These are phyloP conservation scores for Stigmatopora nigra DNA, from an alignment of 2,113 vertebrate genomes.

Conservation along the genomic window DNA sequence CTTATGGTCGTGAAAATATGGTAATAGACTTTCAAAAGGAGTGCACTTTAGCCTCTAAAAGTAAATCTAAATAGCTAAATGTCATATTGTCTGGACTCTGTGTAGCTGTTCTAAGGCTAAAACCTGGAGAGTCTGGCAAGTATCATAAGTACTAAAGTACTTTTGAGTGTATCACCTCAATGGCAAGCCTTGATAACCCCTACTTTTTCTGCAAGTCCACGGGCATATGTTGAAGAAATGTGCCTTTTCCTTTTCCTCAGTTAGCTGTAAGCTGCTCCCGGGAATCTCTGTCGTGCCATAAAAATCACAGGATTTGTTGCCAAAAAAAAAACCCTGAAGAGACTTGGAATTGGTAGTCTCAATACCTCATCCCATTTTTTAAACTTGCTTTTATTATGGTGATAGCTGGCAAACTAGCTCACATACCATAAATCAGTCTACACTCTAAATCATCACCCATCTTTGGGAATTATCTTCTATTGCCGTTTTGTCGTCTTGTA, in stretches of 20 bases:
- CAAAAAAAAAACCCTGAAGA: slow-evolving; percentile 57
- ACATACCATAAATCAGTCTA: slow-evolving; percentile 3
- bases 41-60: not conserved
- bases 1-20: too few relatives aligned
- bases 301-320: slow-evolving; percentile 48
- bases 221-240: slow-evolving; percentile 46
- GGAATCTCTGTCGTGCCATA: slow-evolving; percentile 56
- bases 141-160: not conserved
- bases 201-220: not conserved
- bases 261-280: slow-evolving; percentile 40
- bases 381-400: too few relatives aligned
- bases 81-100: too few relatives aligned
- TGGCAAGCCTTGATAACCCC: not conserved
- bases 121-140: not conserved
- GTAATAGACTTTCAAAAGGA: not conserved
- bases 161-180: not conserved
- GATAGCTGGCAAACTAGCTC: not conserved
- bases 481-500: slow-evolving; percentile 29
- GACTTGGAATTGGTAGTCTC: slow-evolving; percentile 18
- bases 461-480: slow-evolving; percentile 35
- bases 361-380: slow-evolving; percentile 46
- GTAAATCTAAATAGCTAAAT: not conserved
- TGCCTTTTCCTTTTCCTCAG: slow-evolving; percentile 69
- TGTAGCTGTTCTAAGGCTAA: not conserved
- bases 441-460: slow-evolving; percentile 31